Percentiles rank a stretch among this genome's conserved stretches.
Evolutionary conservation across 2,888 invertebrate species (phyloP).

Genomic region (Fragum whitleyi): DNA sequence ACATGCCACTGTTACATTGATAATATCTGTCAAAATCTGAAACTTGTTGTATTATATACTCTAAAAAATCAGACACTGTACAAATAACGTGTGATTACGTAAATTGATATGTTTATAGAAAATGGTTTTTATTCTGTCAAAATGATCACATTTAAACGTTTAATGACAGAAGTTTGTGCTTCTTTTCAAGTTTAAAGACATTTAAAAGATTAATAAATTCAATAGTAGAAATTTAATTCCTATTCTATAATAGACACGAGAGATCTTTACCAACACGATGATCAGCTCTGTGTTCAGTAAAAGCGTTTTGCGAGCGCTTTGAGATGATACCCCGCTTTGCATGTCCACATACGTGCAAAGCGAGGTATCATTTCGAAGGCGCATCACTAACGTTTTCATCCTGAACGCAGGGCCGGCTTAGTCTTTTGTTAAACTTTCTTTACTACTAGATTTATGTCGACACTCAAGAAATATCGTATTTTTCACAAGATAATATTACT

Average conservation of each 20-base stretch:
- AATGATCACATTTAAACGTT: slow-evolving; percentile 16
- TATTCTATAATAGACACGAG: not conserved
- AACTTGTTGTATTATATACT: not conserved
- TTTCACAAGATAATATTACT: no score
- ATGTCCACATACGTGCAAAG: no score
- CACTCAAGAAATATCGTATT: no score
- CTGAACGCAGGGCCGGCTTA: no score
- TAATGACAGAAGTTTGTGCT: not conserved
- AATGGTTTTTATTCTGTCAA: slow-evolving; percentile 11
- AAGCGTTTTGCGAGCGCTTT: no score
- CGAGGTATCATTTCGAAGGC: no score
- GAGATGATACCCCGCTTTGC: no score
- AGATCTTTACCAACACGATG: no score
- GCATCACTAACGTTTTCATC: no score
- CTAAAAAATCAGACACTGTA: not conserved
- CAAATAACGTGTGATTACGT: slow-evolving; percentile 20
- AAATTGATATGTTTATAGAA: slow-evolving; percentile 22
- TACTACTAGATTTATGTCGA: no score
- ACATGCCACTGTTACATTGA: slow-evolving; percentile 5
- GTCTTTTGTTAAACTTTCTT: no score
- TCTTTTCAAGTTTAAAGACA: slow-evolving; percentile 16
- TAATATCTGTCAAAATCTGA: slow-evolving; percentile 10
- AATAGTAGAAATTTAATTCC: not conserved
- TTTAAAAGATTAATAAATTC: slow-evolving; percentile 13
- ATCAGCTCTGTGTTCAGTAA: no score